Conservation (phyloP, 2,888 invertebrate species). For the Endotricha flammealis region DNA sequence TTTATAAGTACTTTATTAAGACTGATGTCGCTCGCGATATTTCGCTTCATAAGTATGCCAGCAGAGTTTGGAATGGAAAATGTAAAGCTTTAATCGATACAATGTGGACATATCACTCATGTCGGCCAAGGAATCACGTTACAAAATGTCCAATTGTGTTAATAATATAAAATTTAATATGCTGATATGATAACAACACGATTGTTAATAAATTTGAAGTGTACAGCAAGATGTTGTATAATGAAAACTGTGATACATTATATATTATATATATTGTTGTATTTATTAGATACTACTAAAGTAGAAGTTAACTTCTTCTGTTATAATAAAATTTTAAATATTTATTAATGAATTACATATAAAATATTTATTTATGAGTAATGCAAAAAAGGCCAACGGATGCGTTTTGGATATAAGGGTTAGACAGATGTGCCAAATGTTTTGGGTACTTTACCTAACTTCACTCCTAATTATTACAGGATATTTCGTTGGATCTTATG, state of each 20-base stretch:
- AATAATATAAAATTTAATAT: constrained; percentile 31
- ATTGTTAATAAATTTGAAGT: constrained; percentile 43
- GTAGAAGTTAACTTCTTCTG: constrained; percentile 32
- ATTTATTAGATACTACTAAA: constrained; percentile 40
- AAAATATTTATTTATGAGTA: neutral
- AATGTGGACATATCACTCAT: constrained; percentile 56
- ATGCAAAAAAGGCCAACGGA: constrained; percentile 18
- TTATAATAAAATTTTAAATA: constrained; percentile 25
- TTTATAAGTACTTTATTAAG: constrained; percentile 15
- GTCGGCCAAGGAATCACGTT: constrained; percentile 28
- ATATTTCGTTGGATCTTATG: too few species aligned
- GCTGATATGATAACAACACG: constrained; percentile 30
- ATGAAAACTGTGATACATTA: constrained; percentile 57
- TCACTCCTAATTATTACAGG: neutral
- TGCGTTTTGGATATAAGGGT: constrained; percentile 25
- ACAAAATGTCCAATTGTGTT: constrained; percentile 43
- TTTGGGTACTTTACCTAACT: constrained; percentile 10
- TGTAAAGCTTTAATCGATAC: constrained; percentile 56
- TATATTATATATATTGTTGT: constrained; percentile 35
- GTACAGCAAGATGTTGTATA: constrained; percentile 47
- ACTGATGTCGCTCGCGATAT: constrained; percentile 16
- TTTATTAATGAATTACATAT: constrained; percentile 7
- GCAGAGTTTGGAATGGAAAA: constrained; percentile 30
- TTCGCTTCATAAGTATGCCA: constrained; percentile 18
- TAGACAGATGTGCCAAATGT: constrained; percentile 32